Conservation (phyloP, 92 coral and sea anemone species). For the Bergia puertoricense region DNA sequence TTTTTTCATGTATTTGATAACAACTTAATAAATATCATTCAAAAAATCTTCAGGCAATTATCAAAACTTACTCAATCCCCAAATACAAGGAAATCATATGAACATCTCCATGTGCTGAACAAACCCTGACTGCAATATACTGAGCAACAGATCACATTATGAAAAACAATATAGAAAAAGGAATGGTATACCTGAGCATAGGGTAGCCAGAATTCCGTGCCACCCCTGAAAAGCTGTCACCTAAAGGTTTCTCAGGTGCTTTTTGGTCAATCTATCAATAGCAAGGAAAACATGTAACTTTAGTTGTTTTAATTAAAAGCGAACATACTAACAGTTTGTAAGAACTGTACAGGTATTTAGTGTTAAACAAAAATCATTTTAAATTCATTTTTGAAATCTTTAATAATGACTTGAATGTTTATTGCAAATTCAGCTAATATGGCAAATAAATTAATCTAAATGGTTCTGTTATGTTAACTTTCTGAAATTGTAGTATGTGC, state of each 20-base stretch:
- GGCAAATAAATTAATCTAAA: background rate
- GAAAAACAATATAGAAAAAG: background rate
- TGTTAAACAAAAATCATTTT: background rate
- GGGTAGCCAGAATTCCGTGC: constrained; percentile 76
- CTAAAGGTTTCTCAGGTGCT: constrained; percentile 90
- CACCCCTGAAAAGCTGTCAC: constrained; percentile 77
- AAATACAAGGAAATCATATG: too few species aligned
- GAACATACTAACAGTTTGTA: background rate
- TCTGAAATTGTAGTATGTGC: background rate
- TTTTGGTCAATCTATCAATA: constrained; percentile 88
- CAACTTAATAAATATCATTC: too few species aligned
- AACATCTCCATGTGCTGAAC: too few species aligned
- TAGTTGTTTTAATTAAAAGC: background rate
- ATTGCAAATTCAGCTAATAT: background rate
- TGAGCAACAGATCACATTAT: too few species aligned
- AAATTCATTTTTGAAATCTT: background rate
- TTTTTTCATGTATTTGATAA: too few species aligned
- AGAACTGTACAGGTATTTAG: background rate
- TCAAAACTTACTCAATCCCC: too few species aligned
- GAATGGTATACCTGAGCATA: constrained; percentile 54
- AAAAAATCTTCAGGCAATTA: too few species aligned
- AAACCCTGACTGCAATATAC: too few species aligned
- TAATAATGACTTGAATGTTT: too few species aligned
- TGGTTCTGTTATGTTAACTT: background rate
- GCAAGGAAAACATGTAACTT: background rate